Base-by-base conservation (phyloP, 1,140 invertebrate genomes). In the Armadillidium nasatum region DNA sequence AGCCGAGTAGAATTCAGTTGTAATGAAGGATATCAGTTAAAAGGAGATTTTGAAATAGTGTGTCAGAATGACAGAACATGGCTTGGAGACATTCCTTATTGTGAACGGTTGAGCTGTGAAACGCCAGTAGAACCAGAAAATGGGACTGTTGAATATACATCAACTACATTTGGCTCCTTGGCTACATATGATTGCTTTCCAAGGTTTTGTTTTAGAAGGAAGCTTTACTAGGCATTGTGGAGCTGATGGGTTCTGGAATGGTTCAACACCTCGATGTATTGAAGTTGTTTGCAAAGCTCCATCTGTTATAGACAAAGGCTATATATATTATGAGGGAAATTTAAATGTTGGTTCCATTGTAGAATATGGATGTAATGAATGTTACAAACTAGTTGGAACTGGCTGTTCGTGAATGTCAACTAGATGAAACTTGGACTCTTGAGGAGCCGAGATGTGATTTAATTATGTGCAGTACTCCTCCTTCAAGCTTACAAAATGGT, bases 281-380 rank as follows among this genome's bases (percentile, higher is more conserved):
- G 81, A 79, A 21, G 79, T 83, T 15, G 81, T 77, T 9, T 83
- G 83, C 23, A 75, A 66, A 22, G 78, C 78, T n/a, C 83, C 83
- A 23, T 78, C 81, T 54, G 78, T 82, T 2, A 80, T 83, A 44
- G 78, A 80, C 0, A 80, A 82, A 76, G 81, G 74, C 6, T 79
- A 76, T 44, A 78, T 81, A 45, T 72, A 60, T 33, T 81, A 72
- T 70, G 78, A 80, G 60, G 82, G 81, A 9, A 81, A 66, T 33
- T 76, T 78, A 44, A 76, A 74, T 71, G 80, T 80, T 50, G 71
- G 74, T 45, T 80, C 79, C n/a, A 72, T 75, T 13, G 77, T 82
- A 7, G 80, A 83, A n/a, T 86, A 85, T 76, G 71, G 66, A 7
- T 87, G 86, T 77, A 76, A 84, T 9, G 78, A 80, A n/a, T 85